Evolutionary conservation across 2,888 invertebrate genomes (phyloP).

Genomic region (Leucoptera coffeella): DNA sequence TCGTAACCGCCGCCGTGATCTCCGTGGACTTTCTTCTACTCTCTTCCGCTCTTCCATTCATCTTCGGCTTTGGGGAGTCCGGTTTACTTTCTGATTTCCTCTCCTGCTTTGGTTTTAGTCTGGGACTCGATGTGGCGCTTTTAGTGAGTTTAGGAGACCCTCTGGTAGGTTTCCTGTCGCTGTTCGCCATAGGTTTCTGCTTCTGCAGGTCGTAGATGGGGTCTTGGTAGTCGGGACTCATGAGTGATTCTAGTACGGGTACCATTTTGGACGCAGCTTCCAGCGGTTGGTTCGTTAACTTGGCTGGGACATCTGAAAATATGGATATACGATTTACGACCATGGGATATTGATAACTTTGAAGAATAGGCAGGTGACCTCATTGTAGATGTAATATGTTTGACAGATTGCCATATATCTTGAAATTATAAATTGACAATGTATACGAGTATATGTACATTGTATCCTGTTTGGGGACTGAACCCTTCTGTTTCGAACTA

Average conservation of each 20-base stretch:
- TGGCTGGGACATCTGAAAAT: constrained; percentile 8
- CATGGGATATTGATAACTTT: no score
- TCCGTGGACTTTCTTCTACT: constrained; percentile 30
- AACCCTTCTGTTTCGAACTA: no score
- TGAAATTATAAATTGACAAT: no score
- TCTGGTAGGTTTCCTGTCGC: constrained; percentile 18
- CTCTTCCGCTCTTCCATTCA: constrained; percentile 36
- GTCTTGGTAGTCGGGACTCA: constrained; percentile 73
- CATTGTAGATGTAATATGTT: no score
- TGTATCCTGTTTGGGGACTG: no score
- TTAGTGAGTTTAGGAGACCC: constrained; percentile 40
- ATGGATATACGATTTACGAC: no score
- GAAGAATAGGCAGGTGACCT: no score
- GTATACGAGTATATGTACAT: no score
- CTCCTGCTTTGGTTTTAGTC: no score
- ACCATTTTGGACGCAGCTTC: constrained; percentile 82
- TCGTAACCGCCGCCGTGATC: constrained; percentile 63
- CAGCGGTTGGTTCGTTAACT: constrained; percentile 51
- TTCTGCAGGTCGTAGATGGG: constrained; percentile 41
- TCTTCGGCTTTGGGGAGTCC: constrained; percentile 18
- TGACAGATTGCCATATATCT: no score
- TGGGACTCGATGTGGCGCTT: constrained; percentile 42
- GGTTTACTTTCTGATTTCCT: constrained; percentile 14
- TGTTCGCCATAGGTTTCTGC: constrained; percentile 19
- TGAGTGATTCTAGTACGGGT: constrained; percentile 80